These are phyloP conservation scores for Lagorchestes hirsutus DNA, from an alignment of 2,797 vertebrate genomes.

Conservation along the genomic window DNA sequence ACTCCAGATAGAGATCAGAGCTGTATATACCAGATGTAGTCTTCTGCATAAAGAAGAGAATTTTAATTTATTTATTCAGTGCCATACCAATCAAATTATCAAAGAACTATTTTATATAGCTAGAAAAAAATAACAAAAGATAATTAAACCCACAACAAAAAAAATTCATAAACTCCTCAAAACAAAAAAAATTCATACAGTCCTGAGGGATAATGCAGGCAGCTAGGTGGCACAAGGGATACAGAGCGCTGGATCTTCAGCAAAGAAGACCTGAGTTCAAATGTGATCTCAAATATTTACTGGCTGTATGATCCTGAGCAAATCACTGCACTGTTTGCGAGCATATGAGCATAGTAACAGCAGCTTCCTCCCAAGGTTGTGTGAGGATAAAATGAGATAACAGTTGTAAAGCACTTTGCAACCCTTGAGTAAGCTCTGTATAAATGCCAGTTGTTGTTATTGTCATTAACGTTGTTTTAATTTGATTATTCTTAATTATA, in stretches of 20 bases:
- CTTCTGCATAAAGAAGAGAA: not conserved
- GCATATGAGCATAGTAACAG: too few species aligned
- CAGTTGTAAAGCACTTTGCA: not conserved
- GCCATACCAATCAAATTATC: not conserved
- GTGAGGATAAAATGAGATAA: not conserved
- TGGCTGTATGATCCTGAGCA: not conserved
- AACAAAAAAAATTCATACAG: not conserved
- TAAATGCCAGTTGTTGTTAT: not conserved
- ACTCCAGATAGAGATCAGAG: not conserved
- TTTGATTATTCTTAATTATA: not conserved
- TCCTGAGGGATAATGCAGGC: not conserved
- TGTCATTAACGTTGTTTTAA: slow-evolving; percentile 22
- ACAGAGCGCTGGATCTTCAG: too few species aligned
- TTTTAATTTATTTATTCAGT: not conserved
- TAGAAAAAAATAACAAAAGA: not conserved
- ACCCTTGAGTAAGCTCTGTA: not conserved
- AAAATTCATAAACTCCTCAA: not conserved
- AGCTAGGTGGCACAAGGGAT: not conserved
- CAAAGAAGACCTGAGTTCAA: not conserved
- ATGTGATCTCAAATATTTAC: not conserved
- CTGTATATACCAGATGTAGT: not conserved
- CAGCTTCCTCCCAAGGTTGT: not conserved
- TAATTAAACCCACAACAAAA: not conserved
- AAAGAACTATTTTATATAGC: not conserved
- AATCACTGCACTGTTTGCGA: not conserved